phyloP scores from a whole-genome alignment of 92 coral and sea anemone species.

The Plumapathes pennacea region DNA sequence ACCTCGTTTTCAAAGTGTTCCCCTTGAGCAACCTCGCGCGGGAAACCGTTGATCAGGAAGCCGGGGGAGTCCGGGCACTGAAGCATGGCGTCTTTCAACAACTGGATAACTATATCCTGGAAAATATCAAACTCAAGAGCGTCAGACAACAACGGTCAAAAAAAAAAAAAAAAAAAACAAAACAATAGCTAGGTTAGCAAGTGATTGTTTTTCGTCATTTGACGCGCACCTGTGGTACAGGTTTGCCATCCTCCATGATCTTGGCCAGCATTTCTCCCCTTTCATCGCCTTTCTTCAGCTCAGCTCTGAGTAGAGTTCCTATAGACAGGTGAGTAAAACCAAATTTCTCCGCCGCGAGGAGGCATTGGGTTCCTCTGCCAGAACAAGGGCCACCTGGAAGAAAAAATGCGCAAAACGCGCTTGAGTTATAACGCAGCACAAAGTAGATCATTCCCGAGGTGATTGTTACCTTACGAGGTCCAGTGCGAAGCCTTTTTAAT shows the following conservation, averaged over 20 bases:
- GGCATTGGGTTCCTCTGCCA: constrained; percentile 94
- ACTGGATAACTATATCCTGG: constrained; percentile 65
- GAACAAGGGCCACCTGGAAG: constrained; percentile 90
- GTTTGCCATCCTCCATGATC: constrained; percentile 71
- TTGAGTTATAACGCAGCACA: no score
- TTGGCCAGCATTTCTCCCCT: constrained; percentile 69
- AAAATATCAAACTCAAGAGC: not conserved
- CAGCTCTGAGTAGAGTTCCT: constrained; percentile 77
- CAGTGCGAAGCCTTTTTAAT: not conserved
- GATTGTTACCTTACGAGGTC: no score
- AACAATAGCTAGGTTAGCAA: no score
- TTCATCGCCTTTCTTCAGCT: constrained; percentile 73
- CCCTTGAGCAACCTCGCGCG: constrained; percentile 71
- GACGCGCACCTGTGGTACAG: constrained; percentile 71
- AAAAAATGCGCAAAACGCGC: no score
- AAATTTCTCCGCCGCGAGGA: constrained; percentile 73
- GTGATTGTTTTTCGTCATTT: not conserved
- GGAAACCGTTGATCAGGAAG: constrained; percentile 84
- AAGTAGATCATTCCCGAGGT: no score
- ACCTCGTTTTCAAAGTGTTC: constrained; percentile 79
- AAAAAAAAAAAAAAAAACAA: no score
- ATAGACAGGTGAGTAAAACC: constrained; percentile 82
- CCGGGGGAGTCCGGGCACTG: constrained; percentile 72
- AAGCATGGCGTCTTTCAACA: constrained; percentile 78
- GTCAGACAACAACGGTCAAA: no score